These are phyloP conservation scores for Octopus sinensis DNA, from an alignment of 1,140 invertebrate species.

Conservation along the genomic window DNA sequence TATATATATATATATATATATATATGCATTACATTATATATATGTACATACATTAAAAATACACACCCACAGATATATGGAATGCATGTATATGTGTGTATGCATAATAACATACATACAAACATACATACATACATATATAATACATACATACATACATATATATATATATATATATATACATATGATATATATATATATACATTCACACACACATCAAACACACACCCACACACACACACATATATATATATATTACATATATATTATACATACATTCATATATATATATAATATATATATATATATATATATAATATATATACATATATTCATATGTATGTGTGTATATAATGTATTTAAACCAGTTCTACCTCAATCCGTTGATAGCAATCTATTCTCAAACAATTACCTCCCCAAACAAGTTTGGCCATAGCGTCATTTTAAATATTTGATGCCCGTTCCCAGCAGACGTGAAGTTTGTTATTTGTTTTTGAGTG, in stretches of 20 bases:
- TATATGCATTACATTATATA: not conserved
- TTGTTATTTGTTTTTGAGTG: too few species aligned
- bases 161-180: too few species aligned
- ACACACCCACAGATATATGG: not conserved
- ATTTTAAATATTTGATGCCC: too few species aligned
- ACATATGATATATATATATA: too few species aligned
- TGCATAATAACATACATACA: not conserved
- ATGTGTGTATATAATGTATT: not conserved
- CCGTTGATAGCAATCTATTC: too few species aligned
- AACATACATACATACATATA: too few species aligned
- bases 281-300: not conserved
- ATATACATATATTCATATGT: not conserved
- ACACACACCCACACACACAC: not conserved
- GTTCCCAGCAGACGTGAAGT: too few species aligned
- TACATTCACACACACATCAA: not conserved
- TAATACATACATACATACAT: too few species aligned
- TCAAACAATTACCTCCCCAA: too few species aligned
- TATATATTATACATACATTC: not conserved
- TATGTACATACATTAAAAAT: not conserved
- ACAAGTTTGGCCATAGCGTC: too few species aligned
- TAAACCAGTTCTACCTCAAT: too few species aligned
- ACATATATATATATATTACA: not conserved
- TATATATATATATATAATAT: not conserved
- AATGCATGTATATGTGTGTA: not conserved
- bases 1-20: not conserved